phyloP scores from a whole-genome alignment of 2,888 invertebrate genomes.

The Hanleya hanleyi region DNA sequence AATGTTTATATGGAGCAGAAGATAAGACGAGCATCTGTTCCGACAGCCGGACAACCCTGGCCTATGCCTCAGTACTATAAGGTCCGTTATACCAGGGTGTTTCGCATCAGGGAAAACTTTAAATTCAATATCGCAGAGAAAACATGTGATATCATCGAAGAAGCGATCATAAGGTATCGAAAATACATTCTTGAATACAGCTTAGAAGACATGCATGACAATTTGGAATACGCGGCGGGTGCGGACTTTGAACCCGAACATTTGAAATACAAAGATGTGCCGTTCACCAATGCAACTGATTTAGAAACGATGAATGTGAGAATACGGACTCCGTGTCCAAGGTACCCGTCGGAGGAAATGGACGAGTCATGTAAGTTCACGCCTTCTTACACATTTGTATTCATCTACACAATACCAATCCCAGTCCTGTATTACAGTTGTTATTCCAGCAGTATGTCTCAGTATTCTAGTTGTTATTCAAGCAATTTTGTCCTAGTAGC shows the following conservation, averaged over 20 bases:
- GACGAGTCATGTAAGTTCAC: constrained; percentile 64
- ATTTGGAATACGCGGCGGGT: constrained; percentile 61
- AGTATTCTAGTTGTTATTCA: too few species aligned
- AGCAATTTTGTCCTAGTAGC: too few species aligned
- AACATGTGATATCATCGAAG: constrained; percentile 77
- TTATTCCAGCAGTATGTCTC: too few species aligned
- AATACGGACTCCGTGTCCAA: constrained; percentile 56
- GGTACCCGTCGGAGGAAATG: constrained; percentile 51
- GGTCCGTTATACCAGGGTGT: constrained; percentile 63
- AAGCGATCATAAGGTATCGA: constrained; percentile 77
- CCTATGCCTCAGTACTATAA: constrained; percentile 78
- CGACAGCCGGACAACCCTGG: constrained; percentile 79
- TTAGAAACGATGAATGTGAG: constrained; percentile 51
- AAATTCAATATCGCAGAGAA: constrained; percentile 70
- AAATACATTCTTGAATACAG: constrained; percentile 72
- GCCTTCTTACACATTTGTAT: background rate
- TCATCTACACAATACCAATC: too few species aligned
- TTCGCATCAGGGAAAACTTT: constrained; percentile 48
- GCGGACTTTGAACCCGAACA: constrained; percentile 50
- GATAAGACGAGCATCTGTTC: constrained; percentile 63
- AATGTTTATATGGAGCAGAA: constrained; percentile 65
- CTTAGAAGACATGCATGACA: constrained; percentile 62
- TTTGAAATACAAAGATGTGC: constrained; percentile 48
- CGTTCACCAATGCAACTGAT: constrained; percentile 47
- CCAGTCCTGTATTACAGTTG: too few species aligned